Conservation (phyloP, 2,113 vertebrate species). For the Grantiella picta region DNA sequence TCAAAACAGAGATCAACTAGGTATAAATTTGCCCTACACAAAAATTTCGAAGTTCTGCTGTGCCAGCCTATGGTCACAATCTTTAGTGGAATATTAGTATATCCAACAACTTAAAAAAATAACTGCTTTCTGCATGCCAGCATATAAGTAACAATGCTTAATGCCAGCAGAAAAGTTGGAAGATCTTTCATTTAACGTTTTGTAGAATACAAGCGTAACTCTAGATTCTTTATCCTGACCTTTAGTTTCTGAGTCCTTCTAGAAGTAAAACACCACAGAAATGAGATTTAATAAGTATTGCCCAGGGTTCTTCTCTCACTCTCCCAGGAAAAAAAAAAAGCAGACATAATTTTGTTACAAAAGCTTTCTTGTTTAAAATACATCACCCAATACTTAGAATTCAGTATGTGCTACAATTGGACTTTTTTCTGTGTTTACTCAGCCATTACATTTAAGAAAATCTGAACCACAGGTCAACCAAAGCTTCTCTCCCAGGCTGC, state of each 20-base stretch:
- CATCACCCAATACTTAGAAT: background rate
- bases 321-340: background rate
- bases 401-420: background rate
- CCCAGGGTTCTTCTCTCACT: background rate
- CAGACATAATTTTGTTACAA: background rate
- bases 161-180: background rate
- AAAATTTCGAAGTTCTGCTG: background rate
- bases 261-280: background rate
- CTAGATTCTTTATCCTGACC: background rate
- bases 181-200: background rate
- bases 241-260: background rate
- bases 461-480: background rate
- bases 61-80: background rate
- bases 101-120: background rate
- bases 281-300: background rate
- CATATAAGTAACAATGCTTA: background rate
- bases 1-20: background rate
- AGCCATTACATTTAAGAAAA: background rate
- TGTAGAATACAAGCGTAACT: background rate
- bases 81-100: background rate
- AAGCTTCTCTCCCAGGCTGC: background rate
- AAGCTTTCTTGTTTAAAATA: background rate
- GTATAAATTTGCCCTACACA: background rate
- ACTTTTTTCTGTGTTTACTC: background rate
- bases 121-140: background rate